These are phyloP conservation scores for Nephrotoma flavescens DNA, from an alignment of 2,888 invertebrate genomes.

Conservation along the genomic window DNA sequence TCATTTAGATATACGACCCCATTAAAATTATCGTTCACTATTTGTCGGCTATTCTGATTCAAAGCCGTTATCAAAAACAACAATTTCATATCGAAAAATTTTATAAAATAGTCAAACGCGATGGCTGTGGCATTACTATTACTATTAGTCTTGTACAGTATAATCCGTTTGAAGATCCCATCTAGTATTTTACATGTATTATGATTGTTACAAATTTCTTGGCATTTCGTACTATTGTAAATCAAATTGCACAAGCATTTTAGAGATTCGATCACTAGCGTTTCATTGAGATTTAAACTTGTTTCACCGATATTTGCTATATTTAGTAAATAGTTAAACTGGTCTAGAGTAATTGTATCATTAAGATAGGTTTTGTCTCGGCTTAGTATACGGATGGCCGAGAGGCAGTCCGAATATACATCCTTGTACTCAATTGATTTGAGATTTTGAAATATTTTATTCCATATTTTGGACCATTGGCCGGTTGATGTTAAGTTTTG, in stretches of 20 bases:
- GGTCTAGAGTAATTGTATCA: constrained; percentile 45
- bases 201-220: constrained; percentile 42
- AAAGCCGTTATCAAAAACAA: constrained; percentile 80
- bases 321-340: constrained; percentile 50
- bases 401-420: constrained; percentile 23
- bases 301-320: constrained; percentile 44
- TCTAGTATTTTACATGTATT: constrained; percentile 41
- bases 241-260: constrained; percentile 84
- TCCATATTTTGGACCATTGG: constrained; percentile 29
- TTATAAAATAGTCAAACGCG: constrained; percentile 45
- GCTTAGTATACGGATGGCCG: constrained; percentile 38
- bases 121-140: not conserved
- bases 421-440: constrained; percentile 18
- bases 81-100: constrained; percentile 76
- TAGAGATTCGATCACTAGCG: constrained; percentile 57
- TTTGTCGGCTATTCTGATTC: constrained; percentile 48
- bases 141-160: constrained; percentile 34
- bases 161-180: constrained; percentile 55
- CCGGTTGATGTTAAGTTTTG: constrained; percentile 24
- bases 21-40: constrained; percentile 50
- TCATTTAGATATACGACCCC: constrained; percentile 53
- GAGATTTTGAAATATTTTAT: constrained; percentile 24
- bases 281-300: constrained; percentile 33
- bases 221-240: constrained; percentile 54
- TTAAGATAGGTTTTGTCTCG: constrained; percentile 64